Base-by-base conservation (phyloP, 2,888 invertebrate species). In the Leucania comma region DNA sequence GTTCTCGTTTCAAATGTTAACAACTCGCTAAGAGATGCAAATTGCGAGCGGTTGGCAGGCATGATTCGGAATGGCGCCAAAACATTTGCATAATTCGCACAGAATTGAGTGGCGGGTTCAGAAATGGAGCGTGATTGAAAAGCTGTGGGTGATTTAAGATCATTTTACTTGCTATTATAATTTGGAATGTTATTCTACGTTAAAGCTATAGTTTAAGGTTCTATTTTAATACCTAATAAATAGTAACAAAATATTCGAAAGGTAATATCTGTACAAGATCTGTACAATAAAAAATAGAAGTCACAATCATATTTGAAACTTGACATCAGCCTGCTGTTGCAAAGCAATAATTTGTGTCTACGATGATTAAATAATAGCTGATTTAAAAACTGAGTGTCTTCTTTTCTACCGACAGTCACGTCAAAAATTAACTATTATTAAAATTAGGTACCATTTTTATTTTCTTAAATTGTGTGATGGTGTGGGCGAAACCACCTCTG, bases 1-100 rank as follows among this genome's bases (percentile, higher is more conserved):
- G 65, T 72, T 82, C 80, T 84, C 88, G 72, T 72, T 78, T 76
- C 81, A 81, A 84, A 87, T 88, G 91, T 91, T 93, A 94, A 93
- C 93, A 92, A 94, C 88, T 90, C 84, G 81, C 90, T 94, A 93
- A 94, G 88, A 92, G 93, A 95, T 95, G 95, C 92, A 95, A 95
- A 95, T 95, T 93, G 93, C 84, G 90, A 91, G 88, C 94, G 92
- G 94, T 93, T 94, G 93, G 90, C 92, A 90, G 91, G 91, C 89
- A 89, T 93, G 94, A 92, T 93, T 92, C 91, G 88, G 94, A 95
- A 95, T 93, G 94, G 93, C 94, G 90, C 92, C 92, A 90, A 90
- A 85, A 87, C 82, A 93, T 95, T 93, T 92, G 88, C 94, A 95
- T 95, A 94, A 95, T 95, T 93, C 87, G 87, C 82, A 86, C 85